Conservation (phyloP, 2,888 invertebrate genomes). For the Orchesella flavescens region DNA sequence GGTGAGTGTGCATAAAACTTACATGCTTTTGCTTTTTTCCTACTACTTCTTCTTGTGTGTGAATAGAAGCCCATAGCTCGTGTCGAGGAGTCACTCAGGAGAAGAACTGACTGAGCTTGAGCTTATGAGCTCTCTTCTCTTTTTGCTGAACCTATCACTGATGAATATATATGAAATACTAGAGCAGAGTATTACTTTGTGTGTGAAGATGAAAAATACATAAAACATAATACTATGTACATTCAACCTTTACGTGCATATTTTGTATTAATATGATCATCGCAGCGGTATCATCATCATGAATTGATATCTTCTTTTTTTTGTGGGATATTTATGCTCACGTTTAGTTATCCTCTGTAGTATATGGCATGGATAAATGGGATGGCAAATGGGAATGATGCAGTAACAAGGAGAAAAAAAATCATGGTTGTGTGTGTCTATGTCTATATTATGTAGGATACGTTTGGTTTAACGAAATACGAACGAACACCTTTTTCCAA, state of each 20-base stretch:
- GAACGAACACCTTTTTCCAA: neutral
- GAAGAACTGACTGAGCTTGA: neutral
- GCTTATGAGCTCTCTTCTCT: neutral
- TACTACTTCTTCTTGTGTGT: neutral
- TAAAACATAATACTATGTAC: no score
- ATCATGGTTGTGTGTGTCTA: neutral
- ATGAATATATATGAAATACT: no score
- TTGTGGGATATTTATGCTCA: neutral
- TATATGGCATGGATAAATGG: neutral
- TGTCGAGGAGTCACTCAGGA: neutral
- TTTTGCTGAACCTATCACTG: no score
- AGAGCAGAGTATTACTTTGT: no score
- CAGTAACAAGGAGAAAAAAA: neutral
- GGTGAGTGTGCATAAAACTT: neutral
- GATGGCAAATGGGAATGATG: neutral
- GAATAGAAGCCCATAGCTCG: no score
- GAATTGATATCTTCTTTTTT: slow-evolving; percentile 2
- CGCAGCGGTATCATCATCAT: slow-evolving; percentile 6
- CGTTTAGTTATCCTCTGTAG: neutral
- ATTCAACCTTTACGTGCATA: neutral
- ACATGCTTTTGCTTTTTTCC: slow-evolving; percentile 16
- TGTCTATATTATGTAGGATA: neutral
- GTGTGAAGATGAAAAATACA: no score
- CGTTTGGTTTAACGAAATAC: neutral
- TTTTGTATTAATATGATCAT: slow-evolving; percentile 41